These are phyloP conservation scores for Lumbricus terrestris DNA, from an alignment of 2,888 invertebrate species.

Conservation along the genomic window DNA sequence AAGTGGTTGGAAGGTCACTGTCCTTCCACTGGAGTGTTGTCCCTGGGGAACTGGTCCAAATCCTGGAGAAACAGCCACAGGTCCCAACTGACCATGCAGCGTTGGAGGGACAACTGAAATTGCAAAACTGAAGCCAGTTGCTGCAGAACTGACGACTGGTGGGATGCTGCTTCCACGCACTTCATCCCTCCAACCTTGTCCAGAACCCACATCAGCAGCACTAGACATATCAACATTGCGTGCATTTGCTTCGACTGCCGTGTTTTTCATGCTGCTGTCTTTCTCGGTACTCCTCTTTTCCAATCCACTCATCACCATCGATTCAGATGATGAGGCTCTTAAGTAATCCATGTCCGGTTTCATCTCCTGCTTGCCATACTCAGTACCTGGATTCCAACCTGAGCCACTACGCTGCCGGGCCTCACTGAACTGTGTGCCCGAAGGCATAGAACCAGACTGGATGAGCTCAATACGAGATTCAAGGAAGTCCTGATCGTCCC, in stretches of 20 bases:
- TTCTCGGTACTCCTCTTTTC: constrained; percentile 3
- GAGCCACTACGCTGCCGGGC: neutral
- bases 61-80: neutral
- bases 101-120: neutral
- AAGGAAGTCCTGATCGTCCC: neutral
- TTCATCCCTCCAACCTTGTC: neutral
- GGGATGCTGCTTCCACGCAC: neutral
- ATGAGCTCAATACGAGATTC: neutral
- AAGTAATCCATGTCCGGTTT: neutral
- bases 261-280: neutral
- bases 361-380: neutral
- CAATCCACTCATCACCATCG: neutral
- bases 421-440: neutral
- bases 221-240: too few relatives aligned
- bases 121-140: neutral
- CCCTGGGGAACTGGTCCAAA: neutral
- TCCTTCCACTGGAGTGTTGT: neutral
- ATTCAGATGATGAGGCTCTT: neutral
- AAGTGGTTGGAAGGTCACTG: neutral
- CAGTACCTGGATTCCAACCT: neutral
- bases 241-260: neutral
- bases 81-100: neutral
- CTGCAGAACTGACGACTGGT: neutral
- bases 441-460: neutral
- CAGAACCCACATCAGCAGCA: neutral